A percentile compares a stretch with the other conserved stretches of the same genome.
These are phyloP conservation scores for Rhinichthys osculus DNA, from an alignment of 2,797 vertebrate genomes.

Conservation along the genomic window DNA sequence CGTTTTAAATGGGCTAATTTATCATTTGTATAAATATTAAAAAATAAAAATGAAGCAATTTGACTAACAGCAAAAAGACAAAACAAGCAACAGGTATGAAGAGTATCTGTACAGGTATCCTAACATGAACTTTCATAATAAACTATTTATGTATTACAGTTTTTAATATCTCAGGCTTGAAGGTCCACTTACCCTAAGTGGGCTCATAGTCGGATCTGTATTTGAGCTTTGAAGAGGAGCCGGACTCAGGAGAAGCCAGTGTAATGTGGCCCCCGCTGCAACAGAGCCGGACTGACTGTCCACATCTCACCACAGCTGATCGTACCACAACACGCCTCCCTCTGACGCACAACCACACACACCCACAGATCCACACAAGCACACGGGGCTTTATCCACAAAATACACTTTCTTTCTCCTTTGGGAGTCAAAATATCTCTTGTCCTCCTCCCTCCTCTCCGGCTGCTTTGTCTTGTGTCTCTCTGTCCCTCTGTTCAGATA, in stretches of 20 bases:
- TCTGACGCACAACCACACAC: constrained; percentile 32
- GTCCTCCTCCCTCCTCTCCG: background rate
- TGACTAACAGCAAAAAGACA: background rate
- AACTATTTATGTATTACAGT: too few species aligned
- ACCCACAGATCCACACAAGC: constrained; percentile 26
- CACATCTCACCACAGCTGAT: constrained; percentile 38
- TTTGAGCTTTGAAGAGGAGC: constrained; percentile 18
- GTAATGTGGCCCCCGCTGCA: constrained; percentile 26
- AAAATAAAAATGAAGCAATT: background rate
- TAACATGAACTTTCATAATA: background rate
- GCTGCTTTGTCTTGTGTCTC: background rate
- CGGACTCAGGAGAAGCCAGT: constrained; percentile 24
- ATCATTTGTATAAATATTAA: background rate
- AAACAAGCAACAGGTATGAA: background rate
- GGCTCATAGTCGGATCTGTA: constrained; percentile 24
- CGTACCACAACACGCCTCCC: constrained; percentile 31
- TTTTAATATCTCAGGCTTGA: background rate
- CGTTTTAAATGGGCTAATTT: background rate
- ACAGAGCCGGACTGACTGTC: constrained; percentile 5
- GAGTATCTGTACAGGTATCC: background rate
- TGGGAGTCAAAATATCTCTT: background rate
- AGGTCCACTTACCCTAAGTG: constrained; percentile 13
- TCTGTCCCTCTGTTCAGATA: background rate
- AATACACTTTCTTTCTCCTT: background rate
- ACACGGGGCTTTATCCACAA: background rate